Conservation (phyloP, 1,140 invertebrate species). For the Megathymus violae region DNA sequence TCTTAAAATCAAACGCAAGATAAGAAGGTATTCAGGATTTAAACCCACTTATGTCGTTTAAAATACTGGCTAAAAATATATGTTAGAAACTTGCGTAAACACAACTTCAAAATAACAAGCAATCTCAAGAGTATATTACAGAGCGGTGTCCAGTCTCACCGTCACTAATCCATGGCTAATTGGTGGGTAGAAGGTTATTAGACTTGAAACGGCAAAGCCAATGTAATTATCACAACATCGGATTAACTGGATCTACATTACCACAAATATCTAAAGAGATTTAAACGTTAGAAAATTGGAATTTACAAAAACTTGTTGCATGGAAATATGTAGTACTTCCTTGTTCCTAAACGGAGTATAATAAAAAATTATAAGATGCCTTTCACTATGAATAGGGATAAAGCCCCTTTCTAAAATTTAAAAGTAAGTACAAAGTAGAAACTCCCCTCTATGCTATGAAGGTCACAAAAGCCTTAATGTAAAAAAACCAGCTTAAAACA, state of each 20-base stretch:
- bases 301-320: slow-evolving; percentile 21
- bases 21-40: too few relatives aligned
- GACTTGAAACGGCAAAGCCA: slow-evolving; percentile 70
- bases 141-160: slow-evolving; percentile 40
- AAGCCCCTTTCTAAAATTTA: too few relatives aligned
- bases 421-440: too few relatives aligned
- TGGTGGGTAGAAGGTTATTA: slow-evolving; percentile 75
- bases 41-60: too few relatives aligned
- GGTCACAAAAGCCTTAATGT: slow-evolving; percentile 46
- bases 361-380: too few relatives aligned
- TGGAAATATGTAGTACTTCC: too few relatives aligned
- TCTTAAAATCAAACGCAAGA: too few relatives aligned
- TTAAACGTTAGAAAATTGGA: slow-evolving; percentile 4
- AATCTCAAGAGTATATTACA: slow-evolving; percentile 57
- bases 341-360: too few relatives aligned
- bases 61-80: too few relatives aligned
- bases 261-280: slow-evolving; percentile 37
- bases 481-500: slow-evolving; percentile 55
- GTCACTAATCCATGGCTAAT: slow-evolving; percentile 72
- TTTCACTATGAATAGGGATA: too few relatives aligned
- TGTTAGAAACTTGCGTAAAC: too few relatives aligned
- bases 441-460: too few relatives aligned
- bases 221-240: slow-evolving; percentile 64
- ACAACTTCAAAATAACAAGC: slow-evolving; percentile 49
- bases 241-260: slow-evolving; percentile 46